These are phyloP conservation scores for Synanthedon andrenaeformis DNA, from an alignment of 2,888 invertebrate species.

Conservation along the genomic window DNA sequence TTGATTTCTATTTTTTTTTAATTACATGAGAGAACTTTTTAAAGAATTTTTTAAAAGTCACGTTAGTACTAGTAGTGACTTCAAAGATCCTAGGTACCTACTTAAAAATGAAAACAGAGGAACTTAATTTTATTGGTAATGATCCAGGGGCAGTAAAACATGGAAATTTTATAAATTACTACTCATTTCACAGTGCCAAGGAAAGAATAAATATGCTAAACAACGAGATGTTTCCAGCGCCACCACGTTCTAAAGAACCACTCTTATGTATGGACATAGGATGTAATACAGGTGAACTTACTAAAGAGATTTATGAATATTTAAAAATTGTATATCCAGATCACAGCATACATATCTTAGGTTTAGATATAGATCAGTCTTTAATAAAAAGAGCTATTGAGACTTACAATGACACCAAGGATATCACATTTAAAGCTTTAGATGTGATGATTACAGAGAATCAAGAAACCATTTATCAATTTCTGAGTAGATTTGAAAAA, in stretches of 20 bases:
- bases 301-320: conserved; percentile 67
- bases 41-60: too few species aligned
- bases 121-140: conserved; percentile 55
- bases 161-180: conserved; percentile 92
- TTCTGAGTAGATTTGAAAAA: conserved; percentile 48
- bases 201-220: conserved; percentile 74
- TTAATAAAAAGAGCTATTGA: conserved; percentile 77
- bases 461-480: conserved; percentile 43
- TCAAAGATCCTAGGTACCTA: too few species aligned
- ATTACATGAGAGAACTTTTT: too few species aligned
- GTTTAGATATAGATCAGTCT: conserved; percentile 79
- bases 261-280: conserved; percentile 77
- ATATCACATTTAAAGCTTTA: conserved; percentile 68
- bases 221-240: conserved; percentile 37
- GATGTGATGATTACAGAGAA: conserved; percentile 70
- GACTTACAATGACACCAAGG: conserved; percentile 35
- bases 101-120: conserved; percentile 11
- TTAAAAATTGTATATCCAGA: conserved; percentile 47
- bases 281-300: conserved; percentile 85
- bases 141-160: conserved; percentile 83
- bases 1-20: too few species aligned
- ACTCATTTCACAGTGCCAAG: conserved; percentile 80
- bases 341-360: conserved; percentile 64
- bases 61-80: too few species aligned
- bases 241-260: conserved; percentile 12